phyloP scores from a whole-genome alignment of 1,140 invertebrate genomes.

The Metaphire vulgaris region DNA sequence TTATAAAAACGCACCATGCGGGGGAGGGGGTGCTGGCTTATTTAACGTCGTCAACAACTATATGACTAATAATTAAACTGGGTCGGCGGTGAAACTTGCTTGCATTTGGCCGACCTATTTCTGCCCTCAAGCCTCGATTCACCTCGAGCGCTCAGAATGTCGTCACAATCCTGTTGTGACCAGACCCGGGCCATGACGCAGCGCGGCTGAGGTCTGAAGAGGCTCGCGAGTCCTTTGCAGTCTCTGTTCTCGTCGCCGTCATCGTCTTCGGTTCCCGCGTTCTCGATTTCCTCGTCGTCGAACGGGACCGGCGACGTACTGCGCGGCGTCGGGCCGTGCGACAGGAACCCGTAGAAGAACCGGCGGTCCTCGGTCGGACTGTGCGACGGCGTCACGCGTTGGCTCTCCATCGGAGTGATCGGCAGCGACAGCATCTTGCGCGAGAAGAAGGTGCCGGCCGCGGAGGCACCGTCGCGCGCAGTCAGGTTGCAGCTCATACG shows the following conservation, averaged over 20 bases:
- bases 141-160: not conserved
- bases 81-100: no score
- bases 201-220: slow-evolving; percentile 27
- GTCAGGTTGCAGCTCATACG: not conserved
- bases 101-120: no score
- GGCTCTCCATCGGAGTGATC: slow-evolving; percentile 22
- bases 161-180: not conserved
- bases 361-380: slow-evolving; percentile 19
- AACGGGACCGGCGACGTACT: slow-evolving; percentile 11
- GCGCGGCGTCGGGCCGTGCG: slow-evolving; percentile 24
- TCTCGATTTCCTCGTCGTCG: slow-evolving; percentile 17
- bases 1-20: no score
- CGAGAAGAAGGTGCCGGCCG: not conserved
- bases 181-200: slow-evolving; percentile 12
- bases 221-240: slow-evolving; percentile 26
- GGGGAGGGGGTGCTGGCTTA: no score
- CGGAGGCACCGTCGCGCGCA: no score
- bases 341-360: slow-evolving; percentile 23
- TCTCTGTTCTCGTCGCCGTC: slow-evolving; percentile 21
- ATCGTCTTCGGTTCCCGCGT: not conserved
- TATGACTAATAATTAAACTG: no score
- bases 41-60: no score
- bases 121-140: no score
- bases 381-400: slow-evolving; percentile 4
- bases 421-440: slow-evolving; percentile 26